Conservation (phyloP, 1,140 invertebrate genomes). For the Panagrolaimus sp. region DNA sequence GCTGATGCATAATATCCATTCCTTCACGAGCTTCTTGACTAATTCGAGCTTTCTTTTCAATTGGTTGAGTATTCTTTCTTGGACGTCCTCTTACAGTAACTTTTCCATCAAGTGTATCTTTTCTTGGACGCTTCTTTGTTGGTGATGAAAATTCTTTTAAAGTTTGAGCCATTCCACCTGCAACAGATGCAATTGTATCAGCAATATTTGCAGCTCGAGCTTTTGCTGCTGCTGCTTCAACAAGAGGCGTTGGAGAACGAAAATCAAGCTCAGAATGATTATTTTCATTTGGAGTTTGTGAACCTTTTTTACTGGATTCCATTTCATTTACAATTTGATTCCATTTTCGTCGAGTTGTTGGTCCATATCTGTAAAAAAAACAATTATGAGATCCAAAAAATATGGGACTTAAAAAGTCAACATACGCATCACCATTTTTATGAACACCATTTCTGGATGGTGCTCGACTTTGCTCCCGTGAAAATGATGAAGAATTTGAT, state of each 20-base stretch:
- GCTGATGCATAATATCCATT: slow-evolving; percentile 39
- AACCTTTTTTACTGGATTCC: slow-evolving; percentile 37
- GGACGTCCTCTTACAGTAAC: slow-evolving; percentile 23
- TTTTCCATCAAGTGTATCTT: slow-evolving; percentile 17
- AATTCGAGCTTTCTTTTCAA: slow-evolving; percentile 20
- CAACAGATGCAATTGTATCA: not conserved
- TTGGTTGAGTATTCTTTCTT: slow-evolving; percentile 17
- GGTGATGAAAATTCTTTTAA: slow-evolving; percentile 12
- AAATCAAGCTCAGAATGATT: not conserved
- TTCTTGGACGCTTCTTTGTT: slow-evolving; percentile 23
- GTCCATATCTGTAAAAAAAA: slow-evolving; percentile 32
- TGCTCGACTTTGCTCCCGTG: slow-evolving; percentile 28
- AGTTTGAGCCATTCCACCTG: slow-evolving; percentile 13
- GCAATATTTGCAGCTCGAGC: not conserved
- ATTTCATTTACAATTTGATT: slow-evolving; percentile 41
- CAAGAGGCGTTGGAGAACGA: not conserved
- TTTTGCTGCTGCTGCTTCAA: not conserved
- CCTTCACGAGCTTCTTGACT: slow-evolving; percentile 41
- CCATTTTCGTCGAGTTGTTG: slow-evolving; percentile 51
- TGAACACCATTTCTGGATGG: not conserved
- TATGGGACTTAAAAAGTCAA: not conserved
- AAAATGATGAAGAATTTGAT: slow-evolving; percentile 34
- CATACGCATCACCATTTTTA: slow-evolving; percentile 24
- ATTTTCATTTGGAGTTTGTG: not conserved
- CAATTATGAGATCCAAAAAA: too few relatives aligned